Conservation (phyloP, 1,140 invertebrate species). For the Cherax quadricarinatus region DNA sequence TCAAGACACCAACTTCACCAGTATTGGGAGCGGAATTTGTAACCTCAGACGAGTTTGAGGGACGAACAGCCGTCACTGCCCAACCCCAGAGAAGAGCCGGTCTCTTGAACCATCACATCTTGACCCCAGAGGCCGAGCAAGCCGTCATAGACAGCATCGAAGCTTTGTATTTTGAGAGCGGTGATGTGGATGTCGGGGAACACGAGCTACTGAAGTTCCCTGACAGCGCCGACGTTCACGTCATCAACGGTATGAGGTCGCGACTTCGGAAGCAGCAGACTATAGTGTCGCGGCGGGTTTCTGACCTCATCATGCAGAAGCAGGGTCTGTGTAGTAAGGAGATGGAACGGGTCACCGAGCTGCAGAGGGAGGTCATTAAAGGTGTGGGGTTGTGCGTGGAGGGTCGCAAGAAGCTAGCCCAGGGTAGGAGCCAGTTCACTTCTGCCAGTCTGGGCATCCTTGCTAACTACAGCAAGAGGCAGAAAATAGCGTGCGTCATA, state of each 20-base stretch:
- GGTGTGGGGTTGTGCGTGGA: conserved; percentile 84
- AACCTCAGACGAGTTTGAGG: conserved; percentile 67
- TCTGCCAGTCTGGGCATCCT: conserved; percentile 72
- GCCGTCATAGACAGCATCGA: conserved; percentile 72
- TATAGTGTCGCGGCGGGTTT: conserved; percentile 93
- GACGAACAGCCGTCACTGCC: conserved; percentile 62
- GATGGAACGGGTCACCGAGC: conserved; percentile 86
- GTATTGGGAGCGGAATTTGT: conserved; percentile 49
- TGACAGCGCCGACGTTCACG: conserved; percentile 81
- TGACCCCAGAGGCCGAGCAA: conserved; percentile 69
- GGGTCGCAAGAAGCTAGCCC: conserved; percentile 84
- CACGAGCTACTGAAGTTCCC: conserved; percentile 77
- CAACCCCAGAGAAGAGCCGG: conserved; percentile 54
- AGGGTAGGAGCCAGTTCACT: conserved; percentile 88
- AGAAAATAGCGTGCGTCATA: conserved; percentile 72
- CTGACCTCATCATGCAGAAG: conserved; percentile 93
- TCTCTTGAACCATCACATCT: conserved; percentile 51
- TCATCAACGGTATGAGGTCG: conserved; percentile 83
- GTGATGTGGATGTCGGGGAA: conserved; percentile 63
- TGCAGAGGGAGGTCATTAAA: conserved; percentile 85
- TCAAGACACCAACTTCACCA: conserved; percentile 55
- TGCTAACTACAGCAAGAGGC: conserved; percentile 72
- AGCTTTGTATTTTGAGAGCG: conserved; percentile 66
- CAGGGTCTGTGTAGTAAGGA: conserved; percentile 89
- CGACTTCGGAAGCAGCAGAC: conserved; percentile 85